Evolutionary conservation across 2,888 invertebrate genomes (phyloP), one percentile per base, ranked within the genome.

Genomic region (Leptinotarsa tumamoca): DNA sequence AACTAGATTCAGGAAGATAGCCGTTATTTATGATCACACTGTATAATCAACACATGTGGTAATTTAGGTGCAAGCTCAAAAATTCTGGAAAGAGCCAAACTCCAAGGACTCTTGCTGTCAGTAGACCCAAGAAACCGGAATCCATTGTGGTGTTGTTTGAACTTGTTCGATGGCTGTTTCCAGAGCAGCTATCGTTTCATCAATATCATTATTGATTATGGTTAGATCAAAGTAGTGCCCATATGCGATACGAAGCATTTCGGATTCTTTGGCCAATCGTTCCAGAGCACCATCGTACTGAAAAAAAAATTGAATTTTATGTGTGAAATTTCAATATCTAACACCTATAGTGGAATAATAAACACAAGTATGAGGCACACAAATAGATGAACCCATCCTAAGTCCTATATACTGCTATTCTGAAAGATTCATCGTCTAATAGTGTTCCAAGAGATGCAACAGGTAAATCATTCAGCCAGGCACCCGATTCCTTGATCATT

Each of bases 141-240:
- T 96, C 98, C 98, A 98, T 89, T 98, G 98, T 56, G 98, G 95
- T 83, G 95, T 95, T 85, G 94, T 94, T 88, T 96, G 95, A 78
- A 98, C 95, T 77, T 95, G 93, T 80, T 96, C 96, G 84, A 98
- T 94, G 27, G 98, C 96, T 80, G 94, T 93, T 88, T 98, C 98
- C 83, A 99, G 90, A 80, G 96, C 95, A 66, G 94, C 93, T 85
- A 99, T 98, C 56, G 99, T 99, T 89, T 98, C 98, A 89, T 99
- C 98, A 80, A 99, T 99, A 90, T 99, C 99, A 90, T 98, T 99
- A 92, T 99, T 99, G 80, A 99, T 96, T 86, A 99, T 98, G 83
- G 95, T 97, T 88, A 98, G 91, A 90, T 99, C 99, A 91, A 99
- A 99, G 90, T 97, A 97, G 89, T 99, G 99, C 66, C 99, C 98